Percentiles rank a stretch among this genome's conserved stretches.
These are phyloP conservation scores for Salvelinus namaycush DNA, from an alignment of 2,113 vertebrate species.

Conservation along the genomic window DNA sequence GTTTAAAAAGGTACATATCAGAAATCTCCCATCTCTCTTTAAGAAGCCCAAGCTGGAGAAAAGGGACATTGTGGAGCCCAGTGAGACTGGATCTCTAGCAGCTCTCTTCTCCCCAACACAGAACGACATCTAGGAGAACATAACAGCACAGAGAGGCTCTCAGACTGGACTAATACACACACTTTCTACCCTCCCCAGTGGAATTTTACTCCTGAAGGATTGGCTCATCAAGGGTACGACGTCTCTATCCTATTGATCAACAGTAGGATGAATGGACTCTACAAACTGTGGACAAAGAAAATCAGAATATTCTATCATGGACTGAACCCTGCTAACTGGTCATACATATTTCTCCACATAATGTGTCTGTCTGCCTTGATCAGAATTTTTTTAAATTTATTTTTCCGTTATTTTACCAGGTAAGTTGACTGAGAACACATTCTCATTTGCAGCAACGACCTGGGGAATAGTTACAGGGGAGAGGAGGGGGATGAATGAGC, in stretches of 20 bases:
- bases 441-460: too few species aligned
- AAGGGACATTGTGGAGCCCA: slow-evolving; percentile 72
- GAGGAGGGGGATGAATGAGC: too few species aligned
- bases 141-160: not conserved
- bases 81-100: slow-evolving; percentile 71
- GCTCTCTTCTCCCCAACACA: slow-evolving; percentile 75
- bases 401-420: too few species aligned
- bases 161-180: not conserved
- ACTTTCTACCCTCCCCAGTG: not conserved
- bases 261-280: slow-evolving; percentile 8
- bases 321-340: too few species aligned
- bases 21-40: slow-evolving; percentile 95
- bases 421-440: too few species aligned
- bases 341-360: too few species aligned
- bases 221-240: not conserved
- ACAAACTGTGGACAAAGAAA: not conserved
- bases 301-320: too few species aligned
- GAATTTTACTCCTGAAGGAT: slow-evolving; percentile 2
- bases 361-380: too few species aligned
- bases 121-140: slow-evolving; percentile 47
- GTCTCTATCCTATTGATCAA: not conserved
- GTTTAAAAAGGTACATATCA: slow-evolving; percentile 97
- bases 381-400: too few species aligned
- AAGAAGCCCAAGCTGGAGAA: slow-evolving; percentile 86
- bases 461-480: too few species aligned